These are phyloP conservation scores for Miichthys miiuy DNA, from an alignment of 2,797 vertebrate species.

Conservation along the genomic window DNA sequence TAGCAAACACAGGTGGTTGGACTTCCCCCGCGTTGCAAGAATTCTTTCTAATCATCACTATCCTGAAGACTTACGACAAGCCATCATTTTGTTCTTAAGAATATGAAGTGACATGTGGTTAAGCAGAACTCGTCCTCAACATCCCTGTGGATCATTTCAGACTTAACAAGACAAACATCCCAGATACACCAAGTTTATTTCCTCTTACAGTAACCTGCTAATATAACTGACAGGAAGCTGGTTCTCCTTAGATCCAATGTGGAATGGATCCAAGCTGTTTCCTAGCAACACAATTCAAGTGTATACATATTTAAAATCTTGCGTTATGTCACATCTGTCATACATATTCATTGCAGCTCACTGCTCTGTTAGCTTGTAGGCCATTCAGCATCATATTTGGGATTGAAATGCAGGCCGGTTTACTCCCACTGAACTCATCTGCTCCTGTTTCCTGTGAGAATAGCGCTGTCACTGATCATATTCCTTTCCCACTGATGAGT, in stretches of 20 bases:
- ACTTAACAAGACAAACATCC: constrained; percentile 62
- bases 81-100: constrained; percentile 31
- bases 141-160: constrained; percentile 36
- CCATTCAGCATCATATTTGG: constrained; percentile 31
- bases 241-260: constrained; percentile 30
- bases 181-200: constrained; percentile 56
- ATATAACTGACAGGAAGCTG: constrained; percentile 58
- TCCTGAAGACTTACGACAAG: background rate
- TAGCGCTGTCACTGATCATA: constrained; percentile 48
- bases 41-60: constrained; percentile 32
- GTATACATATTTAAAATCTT: constrained; percentile 58
- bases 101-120: constrained; percentile 52
- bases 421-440: constrained; percentile 50
- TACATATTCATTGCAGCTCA: constrained; percentile 41
- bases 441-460: constrained; percentile 57
- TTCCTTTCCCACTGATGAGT: constrained; percentile 45
- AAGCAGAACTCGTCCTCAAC: constrained; percentile 37
- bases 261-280: constrained; percentile 47
- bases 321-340: constrained; percentile 40
- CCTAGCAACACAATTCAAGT: constrained; percentile 57
- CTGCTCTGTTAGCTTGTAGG: constrained; percentile 4
- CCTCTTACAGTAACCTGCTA: constrained; percentile 42
- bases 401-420: constrained; percentile 33
- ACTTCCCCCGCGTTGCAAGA: constrained; percentile 36
- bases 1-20: constrained; percentile 65